phyloP scores from a whole-genome alignment of 1,140 invertebrate species.

The Druon quercuslanigerum region DNA sequence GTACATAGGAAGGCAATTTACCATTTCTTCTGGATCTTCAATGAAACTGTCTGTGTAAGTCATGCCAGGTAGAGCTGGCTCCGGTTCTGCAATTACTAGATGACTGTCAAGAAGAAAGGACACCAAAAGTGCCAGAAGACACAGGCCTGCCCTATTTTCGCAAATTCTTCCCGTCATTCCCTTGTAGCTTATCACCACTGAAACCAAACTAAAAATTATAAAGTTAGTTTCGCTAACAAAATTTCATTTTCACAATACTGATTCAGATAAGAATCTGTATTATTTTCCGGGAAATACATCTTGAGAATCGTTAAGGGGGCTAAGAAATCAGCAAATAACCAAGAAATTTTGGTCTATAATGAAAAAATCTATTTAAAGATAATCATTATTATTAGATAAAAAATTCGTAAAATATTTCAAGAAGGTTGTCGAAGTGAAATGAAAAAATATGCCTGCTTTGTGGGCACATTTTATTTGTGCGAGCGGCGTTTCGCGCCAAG shows the following conservation, averaged over 20 bases:
- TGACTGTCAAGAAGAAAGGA: conserved; percentile 47
- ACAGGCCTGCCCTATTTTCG: conserved; percentile 52
- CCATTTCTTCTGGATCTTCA: conserved; percentile 42
- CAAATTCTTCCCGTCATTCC: conserved; percentile 64
- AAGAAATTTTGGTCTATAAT: no score
- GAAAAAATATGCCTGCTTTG: no score
- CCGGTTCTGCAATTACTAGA: conserved; percentile 51
- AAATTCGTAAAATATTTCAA: no score
- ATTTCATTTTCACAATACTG: not conserved
- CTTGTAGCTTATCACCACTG: conserved; percentile 50
- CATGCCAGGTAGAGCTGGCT: conserved; percentile 40
- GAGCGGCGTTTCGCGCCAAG: no score
- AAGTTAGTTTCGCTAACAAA: conserved; percentile 16
- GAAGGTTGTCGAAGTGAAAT: no score
- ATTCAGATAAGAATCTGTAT: no score
- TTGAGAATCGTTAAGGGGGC: no score
- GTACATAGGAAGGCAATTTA: conserved; percentile 34
- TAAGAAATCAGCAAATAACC: no score
- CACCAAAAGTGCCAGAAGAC: conserved; percentile 60
- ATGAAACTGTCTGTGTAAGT: conserved; percentile 14
- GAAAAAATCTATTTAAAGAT: no score
- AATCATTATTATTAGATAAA: no score
- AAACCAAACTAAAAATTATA: conserved; percentile 40
- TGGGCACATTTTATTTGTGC: no score
- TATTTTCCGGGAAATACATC: no score